phyloP scores from a whole-genome alignment of 2,888 invertebrate genomes.

The Orthonevra nobilis region DNA sequence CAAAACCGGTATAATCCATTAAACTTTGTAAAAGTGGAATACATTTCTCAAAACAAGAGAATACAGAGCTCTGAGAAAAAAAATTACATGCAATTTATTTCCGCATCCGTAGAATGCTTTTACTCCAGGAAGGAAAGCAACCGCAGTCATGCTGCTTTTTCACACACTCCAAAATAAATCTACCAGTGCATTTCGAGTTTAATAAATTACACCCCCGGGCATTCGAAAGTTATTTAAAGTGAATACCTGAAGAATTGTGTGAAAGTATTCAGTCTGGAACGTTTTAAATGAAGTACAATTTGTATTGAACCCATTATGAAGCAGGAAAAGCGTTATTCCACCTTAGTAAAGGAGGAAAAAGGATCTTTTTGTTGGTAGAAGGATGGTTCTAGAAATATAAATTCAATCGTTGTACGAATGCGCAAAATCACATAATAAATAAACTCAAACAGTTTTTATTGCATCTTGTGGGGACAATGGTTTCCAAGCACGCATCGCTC shows the following conservation, averaged over 20 bases:
- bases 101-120: constrained; percentile 66
- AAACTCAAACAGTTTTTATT: no score
- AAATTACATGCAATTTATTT: constrained; percentile 70
- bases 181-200: constrained; percentile 65
- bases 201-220: constrained; percentile 68
- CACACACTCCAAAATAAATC: constrained; percentile 61
- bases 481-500: no score
- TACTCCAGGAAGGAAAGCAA: constrained; percentile 49
- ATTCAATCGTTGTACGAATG: no score
- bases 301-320: constrained; percentile 59
- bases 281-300: constrained; percentile 61
- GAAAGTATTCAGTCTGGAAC: constrained; percentile 50
- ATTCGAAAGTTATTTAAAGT: constrained; percentile 69
- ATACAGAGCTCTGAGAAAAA: constrained; percentile 59
- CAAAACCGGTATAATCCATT: constrained; percentile 69
- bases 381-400: no score
- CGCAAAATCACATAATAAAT: no score
- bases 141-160: constrained; percentile 67
- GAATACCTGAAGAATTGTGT: constrained; percentile 54
- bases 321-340: no score
- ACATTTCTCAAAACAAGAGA: constrained; percentile 68
- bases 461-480: no score
- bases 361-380: no score
- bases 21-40: constrained; percentile 68
- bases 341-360: no score